Evolutionary conservation across 2,797 vertebrate species (phyloP).

Genomic region (Sebastes jordani): DNA sequence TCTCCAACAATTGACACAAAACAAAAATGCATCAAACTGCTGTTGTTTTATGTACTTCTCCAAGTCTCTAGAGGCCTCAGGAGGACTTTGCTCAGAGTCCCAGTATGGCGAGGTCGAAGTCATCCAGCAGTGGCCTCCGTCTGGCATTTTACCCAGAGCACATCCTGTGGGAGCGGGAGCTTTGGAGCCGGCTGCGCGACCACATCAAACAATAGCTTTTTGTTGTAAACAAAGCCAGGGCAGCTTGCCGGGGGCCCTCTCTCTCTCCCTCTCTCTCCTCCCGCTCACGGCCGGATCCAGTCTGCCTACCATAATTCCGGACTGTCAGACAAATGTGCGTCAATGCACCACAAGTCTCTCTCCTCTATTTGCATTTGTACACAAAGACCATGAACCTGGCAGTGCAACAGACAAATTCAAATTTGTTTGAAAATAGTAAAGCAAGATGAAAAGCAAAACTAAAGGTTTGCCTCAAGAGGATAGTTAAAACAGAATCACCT

Average conservation of each 20-base stretch:
- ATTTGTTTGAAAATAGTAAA: slow-evolving; percentile 55
- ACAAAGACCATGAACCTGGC: slow-evolving; percentile 69
- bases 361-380: slow-evolving; percentile 69
- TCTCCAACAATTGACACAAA: slow-evolving; percentile 37
- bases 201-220: slow-evolving; percentile 89
- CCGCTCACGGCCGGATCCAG: slow-evolving; percentile 61
- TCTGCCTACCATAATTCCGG: slow-evolving; percentile 68
- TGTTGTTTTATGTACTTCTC: slow-evolving; percentile 68
- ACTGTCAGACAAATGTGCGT: slow-evolving; percentile 75
- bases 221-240: slow-evolving; percentile 88
- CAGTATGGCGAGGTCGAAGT: slow-evolving; percentile 70
- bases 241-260: slow-evolving; percentile 82
- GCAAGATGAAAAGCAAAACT: slow-evolving; percentile 57
- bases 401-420: slow-evolving; percentile 66
- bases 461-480: slow-evolving; percentile 51
- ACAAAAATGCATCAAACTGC: slow-evolving; percentile 40
- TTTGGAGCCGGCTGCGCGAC: slow-evolving; percentile 80
- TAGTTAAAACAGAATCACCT: slow-evolving; percentile 69
- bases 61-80: slow-evolving; percentile 49
- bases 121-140: slow-evolving; percentile 81
- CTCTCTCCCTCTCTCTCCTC: slow-evolving; percentile 38
- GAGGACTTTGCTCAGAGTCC: slow-evolving; percentile 62
- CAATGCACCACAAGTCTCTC: slow-evolving; percentile 59
- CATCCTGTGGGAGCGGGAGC: slow-evolving; percentile 85
- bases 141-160: slow-evolving; percentile 84